Percentiles rank a stretch among this genome's conserved stretches.
Evolutionary conservation across 1,140 invertebrate genomes (phyloP).

Genomic region (Condylostylus longicornis): DNA sequence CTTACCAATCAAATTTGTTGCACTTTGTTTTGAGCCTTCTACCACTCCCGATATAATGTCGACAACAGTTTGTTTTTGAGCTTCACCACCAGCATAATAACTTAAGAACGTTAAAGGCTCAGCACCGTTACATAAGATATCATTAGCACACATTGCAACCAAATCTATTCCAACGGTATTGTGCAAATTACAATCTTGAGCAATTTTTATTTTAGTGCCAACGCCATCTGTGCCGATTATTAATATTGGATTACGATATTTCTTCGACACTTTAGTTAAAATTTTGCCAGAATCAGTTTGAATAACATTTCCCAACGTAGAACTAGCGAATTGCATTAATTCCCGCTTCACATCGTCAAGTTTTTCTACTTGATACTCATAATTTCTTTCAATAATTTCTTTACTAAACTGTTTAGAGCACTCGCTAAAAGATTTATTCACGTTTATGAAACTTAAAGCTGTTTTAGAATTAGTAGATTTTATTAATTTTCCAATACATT

Average conservation of each 20-base stretch:
- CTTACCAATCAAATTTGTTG: constrained; percentile 73
- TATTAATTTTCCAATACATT: background rate
- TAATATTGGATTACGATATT: constrained; percentile 65
- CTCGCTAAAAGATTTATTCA: constrained; percentile 15
- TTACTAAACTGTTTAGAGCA: constrained; percentile 6
- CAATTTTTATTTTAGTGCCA: constrained; percentile 92
- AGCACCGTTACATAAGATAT: constrained; percentile 86
- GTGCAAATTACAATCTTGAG: constrained; percentile 61
- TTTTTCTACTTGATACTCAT: background rate
- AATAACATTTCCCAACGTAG: constrained; percentile 13
- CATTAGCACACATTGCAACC: constrained; percentile 99
- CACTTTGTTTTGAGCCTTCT: constrained; percentile 66
- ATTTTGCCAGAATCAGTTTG: constrained; percentile 15
- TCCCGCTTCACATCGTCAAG: background rate
- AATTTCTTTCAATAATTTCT: constrained; percentile 4
- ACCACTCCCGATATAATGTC: constrained; percentile 68
- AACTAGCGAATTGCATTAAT: constrained; percentile 7
- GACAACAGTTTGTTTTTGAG: constrained; percentile 54
- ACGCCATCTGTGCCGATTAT: constrained; percentile 94
- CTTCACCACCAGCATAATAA: constrained; percentile 80
- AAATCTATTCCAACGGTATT: constrained; percentile 82
- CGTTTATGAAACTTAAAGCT: background rate
- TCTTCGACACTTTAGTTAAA: constrained; percentile 18
- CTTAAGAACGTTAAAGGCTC: constrained; percentile 89
- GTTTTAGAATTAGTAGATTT: background rate